Evolutionary conservation across 2,888 invertebrate species (phyloP), one percentile per base, ranked within the genome.

Genomic region (Andrena trimmerana): DNA sequence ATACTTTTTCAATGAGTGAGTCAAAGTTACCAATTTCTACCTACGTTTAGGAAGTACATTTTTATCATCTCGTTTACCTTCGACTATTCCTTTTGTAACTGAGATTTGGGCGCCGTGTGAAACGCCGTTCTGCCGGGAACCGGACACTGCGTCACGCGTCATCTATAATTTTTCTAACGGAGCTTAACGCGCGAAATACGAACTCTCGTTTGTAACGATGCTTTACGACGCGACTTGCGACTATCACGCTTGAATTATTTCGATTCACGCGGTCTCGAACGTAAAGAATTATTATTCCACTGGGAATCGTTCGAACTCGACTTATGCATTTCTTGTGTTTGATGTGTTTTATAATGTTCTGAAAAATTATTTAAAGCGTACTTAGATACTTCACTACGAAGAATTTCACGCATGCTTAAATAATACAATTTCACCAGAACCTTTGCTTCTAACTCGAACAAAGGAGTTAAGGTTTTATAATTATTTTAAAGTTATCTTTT

Each of bases 11-110:
- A 92, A 92, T 91, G 93, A 92, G 92, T 93, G 93, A 93, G 93
- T 94, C 91, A 92, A 93, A 94, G 93, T 93, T 94, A 93, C 93
- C 93, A 93, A 92, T 93, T 93, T 93, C 91, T 93, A 93, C 89
- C 91, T 93, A 93, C 90, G 92, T 93, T 93, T 89, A 93, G 90
- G 89, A 90, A 91, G 89, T 89, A 91, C 89, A 85, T 91, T 93
- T 92, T 93, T 90, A 92, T 93, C 92, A 90, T 91, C 90, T 92
- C 90, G 90, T 94, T 93, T 91, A 93, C 90, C 91, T 92, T 93
- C 90, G 90, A 93, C 89, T 91, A 92, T 92, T 93, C 90, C 91
- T 92, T 93, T 93, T 92, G 89, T 93, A 93, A 93, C 89, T 92
- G 91, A 93, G 93, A 94, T 94, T 87, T 93, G 91, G 90, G 90